Conservation (phyloP, 2,888 invertebrate genomes). For the Celastrina argiolus region DNA sequence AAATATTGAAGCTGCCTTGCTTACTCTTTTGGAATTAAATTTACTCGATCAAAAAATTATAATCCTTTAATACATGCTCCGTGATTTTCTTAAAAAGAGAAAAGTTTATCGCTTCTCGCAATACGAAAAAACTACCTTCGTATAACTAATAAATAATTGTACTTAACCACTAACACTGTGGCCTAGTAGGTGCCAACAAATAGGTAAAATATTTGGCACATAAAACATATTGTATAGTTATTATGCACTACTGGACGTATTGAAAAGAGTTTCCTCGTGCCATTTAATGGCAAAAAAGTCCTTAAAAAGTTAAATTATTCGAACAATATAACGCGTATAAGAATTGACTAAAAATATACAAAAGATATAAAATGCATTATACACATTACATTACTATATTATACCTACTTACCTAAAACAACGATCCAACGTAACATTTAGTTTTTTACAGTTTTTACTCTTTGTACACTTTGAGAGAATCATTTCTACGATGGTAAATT, state of each 20-base stretch:
- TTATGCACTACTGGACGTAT: background rate
- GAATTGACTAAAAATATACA: slow-evolving; percentile 18
- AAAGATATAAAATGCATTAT: slow-evolving; percentile 19
- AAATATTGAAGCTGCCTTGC: no score
- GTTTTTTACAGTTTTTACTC: background rate
- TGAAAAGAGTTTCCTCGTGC: background rate
- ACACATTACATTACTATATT: background rate
- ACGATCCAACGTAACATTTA: background rate
- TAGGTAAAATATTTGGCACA: background rate
- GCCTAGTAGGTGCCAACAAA: background rate
- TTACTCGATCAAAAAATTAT: no score
- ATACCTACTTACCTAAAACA: background rate
- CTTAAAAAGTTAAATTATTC: background rate
- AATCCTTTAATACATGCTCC: no score
- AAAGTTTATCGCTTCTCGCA: no score
- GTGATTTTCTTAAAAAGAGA: no score
- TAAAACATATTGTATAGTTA: background rate
- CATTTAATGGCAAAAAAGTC: slow-evolving; percentile 5
- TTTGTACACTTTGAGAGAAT: background rate
- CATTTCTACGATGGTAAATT: no score
- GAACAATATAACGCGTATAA: background rate
- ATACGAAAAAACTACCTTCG: no score
- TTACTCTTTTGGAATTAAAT: no score
- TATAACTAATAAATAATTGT: background rate
- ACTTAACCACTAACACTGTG: background rate